These are phyloP conservation scores for Drosophila testacea DNA, from an alignment of 2,888 invertebrate genomes.

Conservation along the genomic window DNA sequence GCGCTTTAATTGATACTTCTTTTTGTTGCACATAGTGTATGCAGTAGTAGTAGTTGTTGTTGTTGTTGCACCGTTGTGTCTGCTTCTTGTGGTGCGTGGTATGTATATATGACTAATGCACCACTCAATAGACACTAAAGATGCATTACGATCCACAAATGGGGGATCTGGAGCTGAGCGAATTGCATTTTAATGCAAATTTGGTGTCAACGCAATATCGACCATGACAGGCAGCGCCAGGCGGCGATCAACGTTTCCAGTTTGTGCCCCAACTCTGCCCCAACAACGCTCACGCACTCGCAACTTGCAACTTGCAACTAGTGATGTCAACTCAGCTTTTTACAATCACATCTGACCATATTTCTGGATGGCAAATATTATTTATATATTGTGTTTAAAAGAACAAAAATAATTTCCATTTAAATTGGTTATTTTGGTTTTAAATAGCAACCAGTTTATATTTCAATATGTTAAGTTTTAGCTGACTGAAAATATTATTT, in stretches of 20 bases:
- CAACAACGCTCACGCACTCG: slow-evolving; percentile 68
- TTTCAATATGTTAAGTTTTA: no score
- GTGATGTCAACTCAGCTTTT: no score
- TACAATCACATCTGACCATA: no score
- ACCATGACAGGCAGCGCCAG: slow-evolving; percentile 78
- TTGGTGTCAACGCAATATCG: slow-evolving; percentile 82
- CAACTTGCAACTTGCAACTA: neutral
- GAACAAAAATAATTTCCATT: slow-evolving; percentile 19
- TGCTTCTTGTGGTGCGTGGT: slow-evolving; percentile 26
- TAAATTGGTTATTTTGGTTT: no score
- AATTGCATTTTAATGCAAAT: slow-evolving; percentile 82
- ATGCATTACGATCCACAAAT: slow-evolving; percentile 69
- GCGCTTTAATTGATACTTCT: slow-evolving; percentile 69
- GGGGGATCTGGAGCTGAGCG: slow-evolving; percentile 31
- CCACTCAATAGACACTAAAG: slow-evolving; percentile 81
- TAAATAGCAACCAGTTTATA: no score
- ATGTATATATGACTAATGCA: slow-evolving; percentile 73
- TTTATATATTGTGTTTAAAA: no score
- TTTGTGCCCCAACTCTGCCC: slow-evolving; percentile 31
- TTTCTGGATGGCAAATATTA: no score
- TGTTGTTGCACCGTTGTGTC: slow-evolving; percentile 20
- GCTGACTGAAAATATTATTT: no score
- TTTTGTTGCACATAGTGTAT: neutral
- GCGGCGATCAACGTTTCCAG: slow-evolving; percentile 41
- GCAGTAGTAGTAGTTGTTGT: neutral